Base-by-base conservation (phyloP, 2,888 invertebrate genomes). In the Neoaliturus tenellus region DNA sequence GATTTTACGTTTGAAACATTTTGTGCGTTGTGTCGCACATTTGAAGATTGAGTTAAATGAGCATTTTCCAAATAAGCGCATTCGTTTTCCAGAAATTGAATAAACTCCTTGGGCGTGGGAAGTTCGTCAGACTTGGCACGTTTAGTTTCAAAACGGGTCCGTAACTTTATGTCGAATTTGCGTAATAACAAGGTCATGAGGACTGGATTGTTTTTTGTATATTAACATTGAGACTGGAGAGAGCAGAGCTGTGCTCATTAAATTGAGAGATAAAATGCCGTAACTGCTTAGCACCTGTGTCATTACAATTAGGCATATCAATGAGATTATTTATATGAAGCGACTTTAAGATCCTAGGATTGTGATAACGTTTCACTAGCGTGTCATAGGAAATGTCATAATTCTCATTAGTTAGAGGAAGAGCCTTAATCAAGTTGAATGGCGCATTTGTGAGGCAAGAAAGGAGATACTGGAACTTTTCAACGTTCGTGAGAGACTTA, bases 81-180 rank as follows among this genome's bases (percentile, higher is more conserved):
- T 28, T 73, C 73, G 35, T n/a, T 41, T 44, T 73, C 73, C 6
- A 73, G 25, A 44, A 73, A 73, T 41, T 73, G 5, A 44, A 73
- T 41, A 23, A 73, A 73, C 25, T 73, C 73, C 73, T 73, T 73
- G 23, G 41, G 73, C 39, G 73, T 73, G 25, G 73, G 73, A n/a
- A 73, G 17, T 5, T 73, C 44, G 4, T 73, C 23, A 12, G 73
- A 41, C 3, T 44, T 41, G 23, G 4, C 17, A 44, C 73, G 73
- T 44, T 69, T 73, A 73, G n/a, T 73, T 73, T 73, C 44, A 44
- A 73, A 73, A 44, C 25, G 73, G 12, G 73, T 73, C 25, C 41
- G 41, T 41, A 73, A 25, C 4, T 73, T 41, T 8, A 25, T 44
- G 44, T 73, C 41, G 44, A 73, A 73, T 44, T 73, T 73, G 25